These are phyloP conservation scores for Tholera decimalis DNA, from an alignment of 2,888 invertebrate species.

Conservation along the genomic window DNA sequence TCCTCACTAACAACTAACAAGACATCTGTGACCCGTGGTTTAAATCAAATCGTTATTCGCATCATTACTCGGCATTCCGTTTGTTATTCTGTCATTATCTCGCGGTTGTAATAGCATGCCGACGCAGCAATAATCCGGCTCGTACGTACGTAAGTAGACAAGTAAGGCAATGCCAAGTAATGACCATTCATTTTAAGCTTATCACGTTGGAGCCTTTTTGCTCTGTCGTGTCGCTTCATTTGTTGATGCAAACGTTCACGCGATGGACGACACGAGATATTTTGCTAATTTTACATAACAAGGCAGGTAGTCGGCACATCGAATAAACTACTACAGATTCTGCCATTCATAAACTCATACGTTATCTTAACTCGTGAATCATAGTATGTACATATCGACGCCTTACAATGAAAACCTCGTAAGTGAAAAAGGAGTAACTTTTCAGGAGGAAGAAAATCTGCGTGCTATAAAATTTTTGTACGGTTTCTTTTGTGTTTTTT, in stretches of 20 bases:
- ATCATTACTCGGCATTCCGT: slow-evolving; percentile 48
- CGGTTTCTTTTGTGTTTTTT: no score
- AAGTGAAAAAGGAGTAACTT: no score
- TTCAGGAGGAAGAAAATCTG: no score
- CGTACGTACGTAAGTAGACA: slow-evolving; percentile 65
- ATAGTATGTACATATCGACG: no score
- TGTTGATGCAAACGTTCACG: slow-evolving; percentile 51
- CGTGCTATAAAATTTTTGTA: no score
- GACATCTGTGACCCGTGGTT: slow-evolving; percentile 42
- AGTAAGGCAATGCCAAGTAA: slow-evolving; percentile 74
- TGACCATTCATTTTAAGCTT: slow-evolving; percentile 73
- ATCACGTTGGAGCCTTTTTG: slow-evolving; percentile 69
- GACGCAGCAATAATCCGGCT: slow-evolving; percentile 57
- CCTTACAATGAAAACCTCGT: no score
- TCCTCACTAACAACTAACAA: slow-evolving; percentile 51
- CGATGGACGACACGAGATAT: slow-evolving; percentile 46
- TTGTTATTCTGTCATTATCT: slow-evolving; percentile 60
- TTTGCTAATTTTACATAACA: slow-evolving; percentile 53
- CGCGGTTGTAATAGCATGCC: slow-evolving; percentile 44
- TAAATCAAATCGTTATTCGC: slow-evolving; percentile 50
- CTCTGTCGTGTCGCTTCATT: slow-evolving; percentile 46
- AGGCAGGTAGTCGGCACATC: slow-evolving; percentile 30
- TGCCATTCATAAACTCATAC: slow-evolving; percentile 23
- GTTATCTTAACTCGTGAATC: no score
- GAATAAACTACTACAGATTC: slow-evolving; percentile 29